Evolutionary conservation across 30 jellyfish, hydroid and myxozoan genomes (phyloP), one percentile per base, ranked within the genome.

Genomic region (Mastigias papua): DNA sequence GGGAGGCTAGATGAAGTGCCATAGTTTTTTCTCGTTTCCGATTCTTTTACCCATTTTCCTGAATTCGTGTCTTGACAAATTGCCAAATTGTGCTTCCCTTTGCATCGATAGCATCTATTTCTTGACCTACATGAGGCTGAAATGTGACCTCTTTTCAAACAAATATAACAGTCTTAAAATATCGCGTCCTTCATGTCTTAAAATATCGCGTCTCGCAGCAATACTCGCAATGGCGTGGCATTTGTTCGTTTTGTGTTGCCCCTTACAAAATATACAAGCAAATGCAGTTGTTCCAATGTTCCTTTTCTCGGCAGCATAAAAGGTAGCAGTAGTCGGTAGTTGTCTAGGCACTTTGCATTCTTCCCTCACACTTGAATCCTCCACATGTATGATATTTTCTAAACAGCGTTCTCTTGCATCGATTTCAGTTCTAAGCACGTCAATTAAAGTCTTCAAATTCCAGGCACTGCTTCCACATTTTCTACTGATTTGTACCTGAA

Each of bases 101-200:
- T 57, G 27, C 88, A 76, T 17, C 58, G 22, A 57, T 0, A 60
- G 34, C 76, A 76, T 48, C 34, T 51, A 5, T 16, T 30, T 13
- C 29, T 26, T 49, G 76, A 76, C 3, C 76, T 28, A 51, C 88
- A 76, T 1, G 15, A 10, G 1, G 76, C 51, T 1, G 76, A 26
- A 26, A 76, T 30, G 31, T 76, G 88, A 0, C 88, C 88, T 15
- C 76, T 42, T 48, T 29, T 48, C 15, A 76, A 30, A 57, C 88
- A 76, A 15, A 23, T 9, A 23, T 42, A 76, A 46, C 88, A 76
- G 11, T 32, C n/a, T n/a, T n/a, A n/a, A n/a, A n/a, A n/a, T n/a
- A n/a, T n/a, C n/a, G n/a, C n/a, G n/a, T 1, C 88, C 88, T 20
- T 50, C 23, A 0, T 32, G 26, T 30, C 76, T 49, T 33, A 76